Base-by-base conservation (phyloP, 2,113 vertebrate genomes). In the Octodon degus region DNA sequence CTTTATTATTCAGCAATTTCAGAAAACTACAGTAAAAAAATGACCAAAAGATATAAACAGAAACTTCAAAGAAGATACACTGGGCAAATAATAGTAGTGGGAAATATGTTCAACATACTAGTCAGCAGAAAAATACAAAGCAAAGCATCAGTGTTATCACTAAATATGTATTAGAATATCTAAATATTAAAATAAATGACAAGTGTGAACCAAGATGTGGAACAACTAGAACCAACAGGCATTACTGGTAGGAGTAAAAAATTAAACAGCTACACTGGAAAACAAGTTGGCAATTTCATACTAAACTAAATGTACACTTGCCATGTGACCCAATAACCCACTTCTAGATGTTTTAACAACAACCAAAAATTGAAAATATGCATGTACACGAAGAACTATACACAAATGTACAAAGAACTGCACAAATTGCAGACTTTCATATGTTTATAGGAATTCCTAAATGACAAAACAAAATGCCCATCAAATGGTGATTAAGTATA, bases 101-200 rank as follows among this genome's bases (percentile, higher is more conserved):
- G 86, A 93, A 85, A 76, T 65, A 91, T 76, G 47, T 22, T 74
- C 58, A 74, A 53, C 19, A 12, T 14, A 63, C 32, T 9, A 89
- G 62, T 63, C 50, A 83, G 47, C 25, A 90, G 22, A 68, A 91
- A 96, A 85, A 60, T 55, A 55, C 67, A 93, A 79, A 83, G 74
- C 58, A 72, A 76, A 84, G n/a, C 25, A 55, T 53, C 17, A 68
- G 17, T 94, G 13, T 88, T 79, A 53, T 16, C 65, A 76, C 50
- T 79, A 86, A 94, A 67, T 74, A 43, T 2, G 34, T 80, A 37
- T 30, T 32, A 84, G 40, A 91, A 85, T n/a, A 89, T 70, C 70
- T 80, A 83, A 93, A 94, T 65, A 55, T 87, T 40, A 89, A 84
- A 82, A 67, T 30, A 84, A 96, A 89, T 53, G 55, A 20, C 50